phyloP scores from a whole-genome alignment of 2,113 vertebrate species.

The Apus apus region DNA sequence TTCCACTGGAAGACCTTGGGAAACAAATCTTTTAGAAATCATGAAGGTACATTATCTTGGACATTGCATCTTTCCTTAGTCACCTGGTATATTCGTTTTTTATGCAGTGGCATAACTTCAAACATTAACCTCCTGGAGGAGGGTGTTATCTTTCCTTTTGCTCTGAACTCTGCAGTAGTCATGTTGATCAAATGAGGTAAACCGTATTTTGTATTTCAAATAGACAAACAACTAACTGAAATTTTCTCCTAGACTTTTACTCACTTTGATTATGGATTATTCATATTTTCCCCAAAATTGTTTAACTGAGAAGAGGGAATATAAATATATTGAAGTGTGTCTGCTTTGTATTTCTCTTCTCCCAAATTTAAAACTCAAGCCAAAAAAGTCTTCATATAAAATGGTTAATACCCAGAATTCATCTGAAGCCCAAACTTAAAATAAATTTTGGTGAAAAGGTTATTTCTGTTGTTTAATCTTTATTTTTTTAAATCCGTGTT shows the following conservation, averaged over 20 bases:
- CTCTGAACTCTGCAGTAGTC: neutral
- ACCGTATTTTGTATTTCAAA: neutral
- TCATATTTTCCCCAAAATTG: neutral
- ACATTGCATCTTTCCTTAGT: neutral
- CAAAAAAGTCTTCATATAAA: neutral
- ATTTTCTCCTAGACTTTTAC: neutral
- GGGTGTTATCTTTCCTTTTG: neutral
- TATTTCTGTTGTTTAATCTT: neutral
- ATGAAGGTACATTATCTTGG: neutral
- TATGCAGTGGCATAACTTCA: neutral
- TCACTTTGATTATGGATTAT: neutral
- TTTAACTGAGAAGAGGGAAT: neutral
- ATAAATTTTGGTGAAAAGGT: neutral
- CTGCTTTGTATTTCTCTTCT: neutral
- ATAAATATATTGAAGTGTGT: neutral
- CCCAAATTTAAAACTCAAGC: neutral
- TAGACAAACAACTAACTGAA: neutral
- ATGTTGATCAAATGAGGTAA: neutral
- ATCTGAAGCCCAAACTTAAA: neutral
- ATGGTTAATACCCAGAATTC: neutral
- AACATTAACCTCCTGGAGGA: neutral
- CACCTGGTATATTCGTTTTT: neutral
- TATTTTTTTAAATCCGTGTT: neutral
- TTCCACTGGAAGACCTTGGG: conserved; percentile 19
- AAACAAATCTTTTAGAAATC: neutral